Conservation (phyloP, 2,797 vertebrate genomes). For the Podargus strigoides region DNA sequence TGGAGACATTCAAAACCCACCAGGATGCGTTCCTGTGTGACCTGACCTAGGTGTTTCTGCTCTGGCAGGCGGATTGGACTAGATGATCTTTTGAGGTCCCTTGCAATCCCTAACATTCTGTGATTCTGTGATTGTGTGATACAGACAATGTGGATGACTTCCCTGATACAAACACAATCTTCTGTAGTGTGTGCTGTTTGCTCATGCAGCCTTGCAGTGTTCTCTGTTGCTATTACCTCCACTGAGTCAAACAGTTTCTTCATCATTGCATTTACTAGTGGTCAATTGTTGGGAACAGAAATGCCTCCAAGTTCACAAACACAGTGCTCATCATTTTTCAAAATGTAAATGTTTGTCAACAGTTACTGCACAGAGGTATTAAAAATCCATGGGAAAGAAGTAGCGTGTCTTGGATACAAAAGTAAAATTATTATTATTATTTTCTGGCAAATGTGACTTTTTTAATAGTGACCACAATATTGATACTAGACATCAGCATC, state of each 20-base stretch:
- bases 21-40: no score
- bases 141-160: neutral
- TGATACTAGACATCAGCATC: conserved; percentile 13
- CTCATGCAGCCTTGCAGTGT: neutral
- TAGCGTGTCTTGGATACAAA: neutral
- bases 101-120: no score
- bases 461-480: neutral
- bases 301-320: conserved; percentile 16
- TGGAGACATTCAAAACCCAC: no score
- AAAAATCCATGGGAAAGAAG: conserved; percentile 42
- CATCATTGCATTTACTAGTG: neutral
- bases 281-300: neutral
- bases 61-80: no score
- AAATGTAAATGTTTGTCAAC: conserved; percentile 40
- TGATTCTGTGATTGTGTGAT: no score
- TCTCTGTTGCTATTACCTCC: neutral
- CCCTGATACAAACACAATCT: neutral
- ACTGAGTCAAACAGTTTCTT: neutral
- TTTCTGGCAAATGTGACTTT: conserved; percentile 1
- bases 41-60: no score
- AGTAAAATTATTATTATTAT: neutral
- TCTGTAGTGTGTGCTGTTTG: neutral
- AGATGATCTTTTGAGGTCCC: no score
- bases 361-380: conserved; percentile 45
- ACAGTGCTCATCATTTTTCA: conserved; percentile 17